Evolutionary conservation across 2,113 vertebrate genomes (phyloP), one percentile per base, ranked within the genome.

Genomic region (Chroicocephalus ridibundus): DNA sequence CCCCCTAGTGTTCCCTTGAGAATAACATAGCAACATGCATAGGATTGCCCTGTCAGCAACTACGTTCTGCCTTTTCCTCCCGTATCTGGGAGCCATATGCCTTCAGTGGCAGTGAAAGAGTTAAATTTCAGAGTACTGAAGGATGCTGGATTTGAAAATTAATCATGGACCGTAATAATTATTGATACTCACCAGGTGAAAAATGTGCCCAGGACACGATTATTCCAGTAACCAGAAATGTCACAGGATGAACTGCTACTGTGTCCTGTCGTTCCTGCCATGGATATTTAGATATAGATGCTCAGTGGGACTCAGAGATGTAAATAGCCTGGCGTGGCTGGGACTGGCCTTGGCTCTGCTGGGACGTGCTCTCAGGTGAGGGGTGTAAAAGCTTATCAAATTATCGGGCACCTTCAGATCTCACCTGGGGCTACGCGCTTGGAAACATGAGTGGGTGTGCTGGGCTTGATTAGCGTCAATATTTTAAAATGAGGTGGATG

Each of bases 81-180:
- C 9, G 0, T 19, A 13, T 31, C 19, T 31, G 32, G 54, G 52
- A 46, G 34, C 40, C 38, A 4, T 17, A 2, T 0, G 1, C 52
- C 47, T 44, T 60, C n/a, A 26, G 64, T 5, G 15, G 27, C 31
- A 68, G 72, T 26, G 44, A 83, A 55, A 94, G 91, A 51, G 51
- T 84, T 95, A 96, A 95, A 86, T 81, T 93, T 91, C 83, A 85
- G 65, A 78, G 58, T 75, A 26, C 42, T 46, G 54, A 62, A 71
- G 71, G 76, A 47, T 86, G 49, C 26, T 76, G 51, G 52, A 52
- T 69, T 58, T 29, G 47, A 76, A 92, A 88, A 89, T 64, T 55
- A 82, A 83, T 81, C 60, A 61, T 69, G 70, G 29, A n/a, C 38
- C 90, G 5, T 80, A 76, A 55, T 69, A 83, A 55, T 62, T 65